Percentiles rank a stretch among this genome's conserved stretches.
Evolutionary conservation across 2,113 vertebrate species (phyloP).

Genomic region (Thomomys bottae): DNA sequence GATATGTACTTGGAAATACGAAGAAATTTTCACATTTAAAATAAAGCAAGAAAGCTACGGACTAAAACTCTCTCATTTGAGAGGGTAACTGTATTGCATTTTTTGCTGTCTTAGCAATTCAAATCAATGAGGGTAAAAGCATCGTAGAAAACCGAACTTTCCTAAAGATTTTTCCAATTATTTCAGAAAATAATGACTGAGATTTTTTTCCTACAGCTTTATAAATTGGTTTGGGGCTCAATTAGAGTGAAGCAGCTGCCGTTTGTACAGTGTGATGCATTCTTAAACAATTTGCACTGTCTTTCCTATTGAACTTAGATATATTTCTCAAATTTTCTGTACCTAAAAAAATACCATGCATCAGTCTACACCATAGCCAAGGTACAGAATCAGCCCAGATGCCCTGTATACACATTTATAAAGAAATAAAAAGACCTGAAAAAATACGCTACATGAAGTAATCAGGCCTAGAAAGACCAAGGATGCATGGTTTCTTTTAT

Average conservation of each 20-base stretch:
- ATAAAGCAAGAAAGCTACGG: slow-evolving; percentile 2
- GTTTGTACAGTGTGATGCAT: neutral
- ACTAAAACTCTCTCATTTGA: neutral
- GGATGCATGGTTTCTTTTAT: too few species aligned
- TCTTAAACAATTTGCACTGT: slow-evolving; percentile 25
- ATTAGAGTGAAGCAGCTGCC: neutral
- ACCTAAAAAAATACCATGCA: too few species aligned
- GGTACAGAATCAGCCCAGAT: too few species aligned
- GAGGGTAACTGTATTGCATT: too few species aligned
- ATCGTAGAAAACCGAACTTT: neutral
- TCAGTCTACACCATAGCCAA: neutral
- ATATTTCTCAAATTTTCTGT: neutral
- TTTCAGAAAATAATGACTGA: too few species aligned
- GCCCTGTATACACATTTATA: too few species aligned
- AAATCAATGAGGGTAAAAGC: neutral
- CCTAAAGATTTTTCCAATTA: too few species aligned
- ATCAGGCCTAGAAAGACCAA: too few species aligned
- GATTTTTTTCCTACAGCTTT: neutral
- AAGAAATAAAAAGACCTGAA: too few species aligned
- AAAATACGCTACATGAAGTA: too few species aligned
- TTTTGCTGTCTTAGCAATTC: neutral
- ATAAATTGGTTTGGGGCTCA: neutral
- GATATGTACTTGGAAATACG: neutral
- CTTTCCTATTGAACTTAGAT: neutral
- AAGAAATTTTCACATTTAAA: neutral